Conservation (phyloP, 2,888 invertebrate species). For the Chalcis sispes region DNA sequence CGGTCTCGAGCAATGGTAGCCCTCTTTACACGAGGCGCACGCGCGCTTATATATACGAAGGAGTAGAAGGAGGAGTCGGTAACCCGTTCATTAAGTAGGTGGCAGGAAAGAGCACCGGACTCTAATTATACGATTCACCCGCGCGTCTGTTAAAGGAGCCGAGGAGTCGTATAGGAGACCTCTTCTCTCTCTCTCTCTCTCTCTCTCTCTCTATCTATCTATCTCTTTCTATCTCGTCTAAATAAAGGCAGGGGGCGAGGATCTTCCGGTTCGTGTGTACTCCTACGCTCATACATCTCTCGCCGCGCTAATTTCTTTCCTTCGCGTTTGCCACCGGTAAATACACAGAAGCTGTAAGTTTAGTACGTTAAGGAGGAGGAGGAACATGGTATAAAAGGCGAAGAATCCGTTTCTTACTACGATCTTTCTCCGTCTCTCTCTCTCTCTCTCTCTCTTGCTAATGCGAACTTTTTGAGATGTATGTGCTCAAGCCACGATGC, state of each 20-base stretch:
- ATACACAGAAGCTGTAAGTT: neutral
- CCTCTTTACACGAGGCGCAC: no score
- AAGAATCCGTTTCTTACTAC: no score
- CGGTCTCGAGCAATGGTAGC: neutral
- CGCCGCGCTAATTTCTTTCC: constrained; percentile 22
- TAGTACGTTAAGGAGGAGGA: no score
- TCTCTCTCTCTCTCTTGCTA: neutral
- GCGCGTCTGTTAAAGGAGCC: no score
- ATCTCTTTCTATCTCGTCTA: neutral
- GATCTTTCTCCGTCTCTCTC: no score
- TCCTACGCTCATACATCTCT: constrained; percentile 28
- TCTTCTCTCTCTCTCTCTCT: neutral
- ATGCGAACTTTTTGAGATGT: constrained; percentile 25
- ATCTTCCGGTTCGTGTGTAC: constrained; percentile 38
- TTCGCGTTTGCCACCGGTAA: neutral
- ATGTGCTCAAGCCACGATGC: neutral
- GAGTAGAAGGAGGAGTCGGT: constrained; percentile 1
- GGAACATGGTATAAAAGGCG: no score
- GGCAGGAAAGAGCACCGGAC: constrained; percentile 8
- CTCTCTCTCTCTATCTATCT: neutral
- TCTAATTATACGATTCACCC: constrained; percentile 49
- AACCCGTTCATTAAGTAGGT: constrained; percentile 49
- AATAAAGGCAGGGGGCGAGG: constrained; percentile 9
- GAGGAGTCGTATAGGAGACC: neutral
- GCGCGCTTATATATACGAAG: neutral